Evolutionary conservation across 37 sponge, comb jelly and placozoan genomes (phyloP).

Genomic region (Ianthella basta): DNA sequence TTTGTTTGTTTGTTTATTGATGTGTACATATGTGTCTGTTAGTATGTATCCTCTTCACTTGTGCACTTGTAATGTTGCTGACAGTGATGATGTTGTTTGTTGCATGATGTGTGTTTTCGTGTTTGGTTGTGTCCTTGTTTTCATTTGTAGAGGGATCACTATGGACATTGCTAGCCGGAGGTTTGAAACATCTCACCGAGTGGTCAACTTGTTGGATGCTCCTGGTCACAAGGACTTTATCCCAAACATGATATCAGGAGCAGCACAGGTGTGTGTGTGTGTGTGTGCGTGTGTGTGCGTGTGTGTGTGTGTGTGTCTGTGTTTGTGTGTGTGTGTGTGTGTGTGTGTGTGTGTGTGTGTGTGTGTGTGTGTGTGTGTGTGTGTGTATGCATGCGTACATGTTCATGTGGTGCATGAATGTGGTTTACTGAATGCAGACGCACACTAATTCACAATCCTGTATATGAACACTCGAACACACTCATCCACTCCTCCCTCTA

Average conservation of each 20-base stretch:
- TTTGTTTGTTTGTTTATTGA: slow-evolving; percentile 8
- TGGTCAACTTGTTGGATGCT: slow-evolving; percentile 89
- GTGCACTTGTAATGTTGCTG: too few species aligned
- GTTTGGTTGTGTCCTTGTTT: not conserved
- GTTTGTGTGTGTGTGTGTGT: too few species aligned
- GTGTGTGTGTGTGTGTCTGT: too few species aligned
- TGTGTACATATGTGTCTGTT: slow-evolving; percentile 6
- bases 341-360: not conserved
- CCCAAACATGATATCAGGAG: slow-evolving; percentile 98
- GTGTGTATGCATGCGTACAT: too few species aligned
- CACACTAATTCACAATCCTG: too few species aligned
- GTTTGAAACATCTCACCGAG: slow-evolving; percentile 81
- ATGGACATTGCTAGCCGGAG: slow-evolving; percentile 90
- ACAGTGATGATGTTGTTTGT: too few species aligned
- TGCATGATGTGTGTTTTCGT: not conserved
- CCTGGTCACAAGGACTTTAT: slow-evolving; percentile 99
- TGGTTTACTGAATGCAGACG: not conserved
- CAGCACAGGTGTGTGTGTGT: slow-evolving; percentile 75
- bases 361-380: too few species aligned
- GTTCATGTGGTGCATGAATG: not conserved
- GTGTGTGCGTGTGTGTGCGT: not conserved
- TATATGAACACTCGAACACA: too few species aligned
- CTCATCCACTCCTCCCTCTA: too few species aligned
- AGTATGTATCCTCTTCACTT: too few species aligned
- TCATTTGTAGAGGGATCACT: slow-evolving; percentile 84